phyloP scores from a whole-genome alignment of 1,140 invertebrate species.

The Prorops nasuta region DNA sequence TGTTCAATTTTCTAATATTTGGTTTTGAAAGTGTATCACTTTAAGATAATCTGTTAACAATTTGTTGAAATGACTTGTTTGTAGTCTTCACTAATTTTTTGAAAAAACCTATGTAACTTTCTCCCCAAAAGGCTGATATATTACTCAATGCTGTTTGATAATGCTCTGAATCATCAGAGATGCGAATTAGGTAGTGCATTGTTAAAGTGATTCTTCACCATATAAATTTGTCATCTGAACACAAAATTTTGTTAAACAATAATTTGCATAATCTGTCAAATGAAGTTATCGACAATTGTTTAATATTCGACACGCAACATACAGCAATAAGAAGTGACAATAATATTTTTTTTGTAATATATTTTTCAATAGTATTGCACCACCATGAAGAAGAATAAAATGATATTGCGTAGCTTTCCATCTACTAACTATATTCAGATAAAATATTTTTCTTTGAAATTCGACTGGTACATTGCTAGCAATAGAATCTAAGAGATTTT shows the following conservation, averaged over 20 bases:
- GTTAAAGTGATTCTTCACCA: constrained; percentile 3
- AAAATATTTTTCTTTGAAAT: constrained; percentile 13
- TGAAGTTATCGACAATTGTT: constrained; percentile 1
- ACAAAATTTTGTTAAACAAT: not conserved
- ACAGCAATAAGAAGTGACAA: constrained; percentile 21
- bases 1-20: not conserved
- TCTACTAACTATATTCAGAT: not conserved
- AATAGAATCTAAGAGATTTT: too few species aligned
- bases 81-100: constrained; percentile 1
- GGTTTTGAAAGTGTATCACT: not conserved
- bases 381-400: constrained; percentile 23
- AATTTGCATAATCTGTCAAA: constrained; percentile 1
- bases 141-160: not conserved
- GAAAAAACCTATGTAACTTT: not conserved
- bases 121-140: constrained; percentile 1
- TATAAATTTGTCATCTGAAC: not conserved
- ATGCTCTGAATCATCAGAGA: not conserved
- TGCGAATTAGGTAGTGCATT: constrained; percentile 1
- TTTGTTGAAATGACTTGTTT: not conserved
- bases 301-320: constrained; percentile 15
- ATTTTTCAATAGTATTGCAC: constrained; percentile 8
- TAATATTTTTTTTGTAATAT: constrained; percentile 12
- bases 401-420: constrained; percentile 24
- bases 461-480: constrained; percentile 11
- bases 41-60: not conserved